Evolutionary conservation across 2,797 vertebrate genomes (phyloP).

Genomic region (Gymnodraco acuticeps): DNA sequence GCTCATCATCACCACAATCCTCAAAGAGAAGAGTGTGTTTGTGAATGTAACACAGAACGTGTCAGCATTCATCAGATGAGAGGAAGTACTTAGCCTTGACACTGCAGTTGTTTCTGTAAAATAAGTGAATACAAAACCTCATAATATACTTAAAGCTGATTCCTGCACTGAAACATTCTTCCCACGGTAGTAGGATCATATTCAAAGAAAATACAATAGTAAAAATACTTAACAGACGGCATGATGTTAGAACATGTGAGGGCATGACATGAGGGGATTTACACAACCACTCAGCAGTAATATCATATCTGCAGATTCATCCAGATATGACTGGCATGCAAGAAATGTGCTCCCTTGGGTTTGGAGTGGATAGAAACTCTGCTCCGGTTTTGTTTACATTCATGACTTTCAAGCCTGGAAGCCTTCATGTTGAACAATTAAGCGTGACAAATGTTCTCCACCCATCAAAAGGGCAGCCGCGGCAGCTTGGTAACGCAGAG

Average conservation of each 20-base stretch:
- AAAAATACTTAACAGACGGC: background rate
- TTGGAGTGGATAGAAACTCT: constrained; percentile 13
- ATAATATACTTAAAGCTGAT: background rate
- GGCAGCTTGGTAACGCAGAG: background rate
- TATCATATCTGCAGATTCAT: constrained; percentile 22
- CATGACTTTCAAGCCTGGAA: constrained; percentile 8
- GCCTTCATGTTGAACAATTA: constrained; percentile 10
- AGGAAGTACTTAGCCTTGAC: constrained; percentile 17
- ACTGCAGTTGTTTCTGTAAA: background rate
- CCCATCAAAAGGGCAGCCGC: background rate
- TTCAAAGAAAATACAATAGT: background rate
- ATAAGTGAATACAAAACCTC: background rate
- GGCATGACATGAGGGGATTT: constrained; percentile 8
- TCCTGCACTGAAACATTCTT: too few relatives aligned
- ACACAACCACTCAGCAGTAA: constrained; percentile 16
- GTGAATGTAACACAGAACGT: background rate
- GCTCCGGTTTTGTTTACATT: constrained; percentile 1
- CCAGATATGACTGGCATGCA: background rate
- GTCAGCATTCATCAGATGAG: constrained; percentile 19
- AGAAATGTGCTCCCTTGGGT: background rate
- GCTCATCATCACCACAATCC: constrained; percentile 12
- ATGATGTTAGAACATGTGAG: background rate
- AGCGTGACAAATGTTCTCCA: constrained; percentile 25
- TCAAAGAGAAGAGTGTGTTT: background rate
- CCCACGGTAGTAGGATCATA: background rate